Evolutionary conservation across 2,797 vertebrate genomes (phyloP).

Genomic region (Schizothorax lantsangensis): DNA sequence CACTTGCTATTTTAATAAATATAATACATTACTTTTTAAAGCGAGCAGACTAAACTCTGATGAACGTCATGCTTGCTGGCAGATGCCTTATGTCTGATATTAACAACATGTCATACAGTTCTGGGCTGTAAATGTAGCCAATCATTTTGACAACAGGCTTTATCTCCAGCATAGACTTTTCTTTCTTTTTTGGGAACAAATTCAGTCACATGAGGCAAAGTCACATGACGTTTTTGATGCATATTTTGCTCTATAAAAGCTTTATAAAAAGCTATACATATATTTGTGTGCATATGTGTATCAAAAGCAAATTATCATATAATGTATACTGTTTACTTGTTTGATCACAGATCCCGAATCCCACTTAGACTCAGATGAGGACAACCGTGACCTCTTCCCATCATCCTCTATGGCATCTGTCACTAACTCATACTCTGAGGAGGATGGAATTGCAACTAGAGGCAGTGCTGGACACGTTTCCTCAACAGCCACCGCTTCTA

Average conservation of each 20-base stretch:
- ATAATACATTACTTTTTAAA: background rate
- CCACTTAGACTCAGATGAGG: slow-evolving; percentile 55
- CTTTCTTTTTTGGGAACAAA: background rate
- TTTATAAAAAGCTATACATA: background rate
- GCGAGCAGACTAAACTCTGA: background rate
- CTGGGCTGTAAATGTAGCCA: background rate
- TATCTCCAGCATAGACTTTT: background rate
- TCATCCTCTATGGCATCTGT: slow-evolving; percentile 43
- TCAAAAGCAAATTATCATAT: background rate
- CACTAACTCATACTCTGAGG: slow-evolving; percentile 52
- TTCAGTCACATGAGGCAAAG: background rate
- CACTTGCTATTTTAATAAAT: background rate
- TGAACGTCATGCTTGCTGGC: background rate
- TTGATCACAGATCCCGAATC: slow-evolving; percentile 52
- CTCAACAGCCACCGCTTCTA: slow-evolving; percentile 43
- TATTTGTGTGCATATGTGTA: background rate
- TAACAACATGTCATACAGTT: background rate
- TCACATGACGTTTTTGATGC: background rate
- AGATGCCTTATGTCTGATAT: background rate
- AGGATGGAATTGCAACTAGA: slow-evolving; percentile 31
- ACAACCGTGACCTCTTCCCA: slow-evolving; percentile 48
- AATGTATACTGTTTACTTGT: background rate
- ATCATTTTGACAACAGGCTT: background rate
- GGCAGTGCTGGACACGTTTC: slow-evolving; percentile 39
- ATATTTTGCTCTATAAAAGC: background rate